Evolutionary conservation across 2,113 vertebrate genomes (phyloP).

Genomic region (Emydocephalus ijimae): DNA sequence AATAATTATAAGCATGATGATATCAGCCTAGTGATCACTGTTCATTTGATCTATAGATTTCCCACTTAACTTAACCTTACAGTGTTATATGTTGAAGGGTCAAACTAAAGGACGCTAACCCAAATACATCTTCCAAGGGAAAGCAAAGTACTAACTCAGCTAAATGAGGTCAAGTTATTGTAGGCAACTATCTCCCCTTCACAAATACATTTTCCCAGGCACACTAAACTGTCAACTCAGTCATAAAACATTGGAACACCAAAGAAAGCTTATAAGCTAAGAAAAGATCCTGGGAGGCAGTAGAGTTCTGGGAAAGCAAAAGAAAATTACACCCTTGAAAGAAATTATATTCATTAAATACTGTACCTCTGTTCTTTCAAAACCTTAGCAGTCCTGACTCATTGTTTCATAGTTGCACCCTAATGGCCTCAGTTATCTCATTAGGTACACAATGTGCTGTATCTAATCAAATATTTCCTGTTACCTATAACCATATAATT

Average conservation of each 20-base stretch:
- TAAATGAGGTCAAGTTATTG: neutral
- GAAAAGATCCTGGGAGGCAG: neutral
- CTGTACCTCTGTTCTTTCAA: neutral
- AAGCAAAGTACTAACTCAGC: neutral
- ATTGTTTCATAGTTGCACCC: neutral
- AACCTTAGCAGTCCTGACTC: neutral
- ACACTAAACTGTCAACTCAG: neutral
- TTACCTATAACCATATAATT: neutral
- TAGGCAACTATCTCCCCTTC: neutral
- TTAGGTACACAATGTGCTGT: neutral
- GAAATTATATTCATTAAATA: neutral
- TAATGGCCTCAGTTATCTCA: neutral
- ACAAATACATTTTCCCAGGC: neutral
- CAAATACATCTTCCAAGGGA: neutral
- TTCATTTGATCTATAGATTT: neutral
- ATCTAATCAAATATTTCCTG: neutral
- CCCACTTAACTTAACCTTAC: neutral
- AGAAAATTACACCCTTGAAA: neutral
- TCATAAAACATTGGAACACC: neutral
- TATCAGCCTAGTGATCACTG: neutral
- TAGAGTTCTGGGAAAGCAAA: neutral
- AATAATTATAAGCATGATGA: neutral
- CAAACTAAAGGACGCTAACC: neutral
- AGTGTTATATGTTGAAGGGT: neutral
- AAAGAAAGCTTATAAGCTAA: neutral